Percentiles rank a stretch among this genome's conserved stretches.
Conservation (phyloP, 2,888 invertebrate species). For the Seladonia tumulorum region DNA sequence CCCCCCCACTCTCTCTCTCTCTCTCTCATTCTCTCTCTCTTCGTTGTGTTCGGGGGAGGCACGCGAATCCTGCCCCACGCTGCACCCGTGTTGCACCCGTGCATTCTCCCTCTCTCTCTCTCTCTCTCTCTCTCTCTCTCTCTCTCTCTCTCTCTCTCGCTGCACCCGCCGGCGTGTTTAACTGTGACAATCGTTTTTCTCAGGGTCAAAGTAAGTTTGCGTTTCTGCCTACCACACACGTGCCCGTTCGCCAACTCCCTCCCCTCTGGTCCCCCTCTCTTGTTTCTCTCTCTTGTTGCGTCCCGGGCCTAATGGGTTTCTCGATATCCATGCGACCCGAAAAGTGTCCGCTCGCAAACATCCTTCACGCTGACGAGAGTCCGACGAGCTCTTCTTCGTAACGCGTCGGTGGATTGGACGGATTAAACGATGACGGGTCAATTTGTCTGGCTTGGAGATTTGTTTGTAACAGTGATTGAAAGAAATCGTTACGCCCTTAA, state of each 20-base stretch:
- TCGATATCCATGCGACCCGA: background rate
- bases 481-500: too few species aligned
- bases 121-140: background rate
- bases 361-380: background rate
- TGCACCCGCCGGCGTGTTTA: slow-evolving; percentile 15
- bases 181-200: slow-evolving; percentile 26
- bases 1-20: background rate
- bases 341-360: background rate
- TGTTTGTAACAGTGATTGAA: too few species aligned
- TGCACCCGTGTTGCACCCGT: background rate
- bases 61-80: slow-evolving; percentile 8
- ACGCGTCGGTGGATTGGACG: background rate
- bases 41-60: background rate
- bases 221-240: background rate
- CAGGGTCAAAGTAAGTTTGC: slow-evolving; percentile 19
- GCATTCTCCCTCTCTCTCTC: background rate
- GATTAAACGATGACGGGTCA: background rate
- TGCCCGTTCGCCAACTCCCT: background rate
- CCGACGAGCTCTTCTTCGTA: background rate
- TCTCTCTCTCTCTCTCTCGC: background rate
- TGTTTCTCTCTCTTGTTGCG: background rate
- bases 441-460: background rate
- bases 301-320: background rate
- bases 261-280: background rate
- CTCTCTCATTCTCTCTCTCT: background rate